Evolutionary conservation across 2,797 vertebrate species (phyloP).

Genomic region (Neolamprologus multifasciatus): DNA sequence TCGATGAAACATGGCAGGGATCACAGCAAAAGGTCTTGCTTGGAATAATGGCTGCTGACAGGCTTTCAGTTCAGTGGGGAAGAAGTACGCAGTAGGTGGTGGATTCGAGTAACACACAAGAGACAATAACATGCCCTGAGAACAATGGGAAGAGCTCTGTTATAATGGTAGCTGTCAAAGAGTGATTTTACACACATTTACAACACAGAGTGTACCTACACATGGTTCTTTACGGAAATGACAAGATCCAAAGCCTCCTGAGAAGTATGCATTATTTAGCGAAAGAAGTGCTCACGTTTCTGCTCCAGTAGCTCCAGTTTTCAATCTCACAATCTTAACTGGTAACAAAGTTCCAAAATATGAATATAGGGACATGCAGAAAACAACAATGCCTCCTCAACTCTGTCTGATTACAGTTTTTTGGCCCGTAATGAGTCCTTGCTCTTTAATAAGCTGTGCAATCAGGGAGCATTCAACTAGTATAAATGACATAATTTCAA

Average conservation of each 20-base stretch:
- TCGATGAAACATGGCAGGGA: constrained; percentile 72
- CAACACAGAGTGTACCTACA: neutral
- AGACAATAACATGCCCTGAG: constrained; percentile 43
- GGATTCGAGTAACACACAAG: constrained; percentile 31
- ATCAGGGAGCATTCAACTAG: neutral
- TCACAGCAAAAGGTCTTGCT: constrained; percentile 66
- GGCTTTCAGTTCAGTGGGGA: constrained; percentile 43
- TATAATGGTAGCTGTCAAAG: constrained; percentile 46
- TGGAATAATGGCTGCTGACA: constrained; percentile 66
- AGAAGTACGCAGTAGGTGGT: constrained; percentile 38
- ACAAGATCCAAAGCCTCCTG: neutral
- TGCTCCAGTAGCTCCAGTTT: neutral
- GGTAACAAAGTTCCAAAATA: neutral
- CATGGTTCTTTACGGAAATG: neutral
- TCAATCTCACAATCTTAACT: neutral
- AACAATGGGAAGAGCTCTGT: constrained; percentile 43
- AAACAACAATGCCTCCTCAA: neutral
- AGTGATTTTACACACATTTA: constrained; percentile 10
- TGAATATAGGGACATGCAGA: neutral
- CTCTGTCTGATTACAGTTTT: neutral
- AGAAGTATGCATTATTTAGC: neutral
- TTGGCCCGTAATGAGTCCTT: neutral
- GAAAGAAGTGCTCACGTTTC: neutral
- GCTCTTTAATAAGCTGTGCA: neutral
- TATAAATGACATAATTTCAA: neutral